Base-by-base conservation (phyloP, 2,888 invertebrate species). In the Zygaena filipendulae region DNA sequence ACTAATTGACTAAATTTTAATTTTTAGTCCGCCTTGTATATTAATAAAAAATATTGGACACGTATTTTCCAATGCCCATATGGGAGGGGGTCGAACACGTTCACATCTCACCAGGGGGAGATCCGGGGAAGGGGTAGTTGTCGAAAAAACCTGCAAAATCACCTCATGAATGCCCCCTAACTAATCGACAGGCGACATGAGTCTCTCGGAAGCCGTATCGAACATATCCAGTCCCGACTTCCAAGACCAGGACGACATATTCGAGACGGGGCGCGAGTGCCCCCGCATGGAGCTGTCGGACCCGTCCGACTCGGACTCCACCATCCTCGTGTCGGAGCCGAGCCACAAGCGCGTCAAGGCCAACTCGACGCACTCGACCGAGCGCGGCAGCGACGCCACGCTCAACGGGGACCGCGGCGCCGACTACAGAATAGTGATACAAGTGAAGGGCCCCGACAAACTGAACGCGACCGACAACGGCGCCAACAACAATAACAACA, bases 171-270 rank as follows among this genome's bases (percentile, higher is more conserved):
- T n/a, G n/a, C n/a, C n/a, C n/a, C n/a, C n/a, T n/a, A n/a, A n/a
- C n/a, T n/a, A n/a, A n/a, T 44, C 45, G 70, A 2, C 83, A 79
- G 88, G 88, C 40, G 91, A 91, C 63, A 87, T 87, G 64, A 91
- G 91, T 61, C 84, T 91, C 48, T 91, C 91, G 24, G 91, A 92
- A 75, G 92, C 91, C 27, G 87, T 92, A 49, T 92, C 92, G 43
- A 92, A 92, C 80, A 92, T 93, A 70, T 91, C 91, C 45, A 92
- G 91, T 79, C 92, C 92, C 21, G 92, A 92, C 70, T 92, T 91
- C 77, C 91, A 91, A 68, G 92, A 92, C 66, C 91, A 91, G 59
- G 91, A 91, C 71, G 87, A 91, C 80, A 89, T 88, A 62, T 88
- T 89, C 55, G 83, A 90, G 39, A 86, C 87, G 48, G 86, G 87